Evolutionary conservation across 2,797 vertebrate genomes (phyloP).

Genomic region (Natrix natrix): DNA sequence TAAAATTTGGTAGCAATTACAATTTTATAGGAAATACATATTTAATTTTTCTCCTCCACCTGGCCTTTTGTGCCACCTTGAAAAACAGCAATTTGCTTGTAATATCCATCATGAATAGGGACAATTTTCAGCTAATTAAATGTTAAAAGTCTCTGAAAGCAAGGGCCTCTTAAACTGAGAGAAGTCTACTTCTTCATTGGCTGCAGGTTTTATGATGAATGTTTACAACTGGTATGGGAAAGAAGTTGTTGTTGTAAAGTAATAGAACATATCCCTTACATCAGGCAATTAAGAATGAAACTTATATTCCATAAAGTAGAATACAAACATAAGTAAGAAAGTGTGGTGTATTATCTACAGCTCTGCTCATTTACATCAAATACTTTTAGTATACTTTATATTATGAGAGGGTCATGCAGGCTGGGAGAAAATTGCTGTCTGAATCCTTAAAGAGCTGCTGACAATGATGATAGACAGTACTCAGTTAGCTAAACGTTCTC

Average conservation of each 20-base stretch:
- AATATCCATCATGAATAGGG: slow-evolving; percentile 45
- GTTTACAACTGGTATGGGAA: neutral
- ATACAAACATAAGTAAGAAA: neutral
- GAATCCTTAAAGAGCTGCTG: neutral
- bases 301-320: neutral
- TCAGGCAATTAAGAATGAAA: neutral
- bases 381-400: neutral
- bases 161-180: neutral
- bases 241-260: neutral
- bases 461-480: neutral
- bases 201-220: neutral
- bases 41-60: slow-evolving; percentile 53
- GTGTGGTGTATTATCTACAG: neutral
- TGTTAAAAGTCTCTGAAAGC: slow-evolving; percentile 28
- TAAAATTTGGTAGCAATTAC: slow-evolving; percentile 54
- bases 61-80: slow-evolving; percentile 50
- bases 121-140: slow-evolving; percentile 39
- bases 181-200: neutral
- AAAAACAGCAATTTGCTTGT: slow-evolving; percentile 55
- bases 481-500: neutral
- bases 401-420: neutral
- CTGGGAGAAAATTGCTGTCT: neutral
- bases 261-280: neutral
- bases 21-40: slow-evolving; percentile 53
- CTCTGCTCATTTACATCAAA: neutral